phyloP scores from a whole-genome alignment of 2,888 invertebrate genomes.

The Meteorus cinctellus region DNA sequence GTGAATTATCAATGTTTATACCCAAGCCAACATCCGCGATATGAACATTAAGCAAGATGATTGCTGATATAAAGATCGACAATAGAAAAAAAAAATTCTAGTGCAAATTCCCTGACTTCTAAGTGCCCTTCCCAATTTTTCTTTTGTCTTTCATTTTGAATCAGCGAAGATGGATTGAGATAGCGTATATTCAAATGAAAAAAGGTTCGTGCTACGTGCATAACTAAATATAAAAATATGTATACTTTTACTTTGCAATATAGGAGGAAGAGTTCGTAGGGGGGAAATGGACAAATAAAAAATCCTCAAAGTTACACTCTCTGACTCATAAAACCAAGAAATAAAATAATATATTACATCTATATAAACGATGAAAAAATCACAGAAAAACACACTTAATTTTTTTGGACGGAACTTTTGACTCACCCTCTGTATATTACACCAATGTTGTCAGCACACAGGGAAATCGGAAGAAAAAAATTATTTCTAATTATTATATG shows the following conservation, averaged over 20 bases:
- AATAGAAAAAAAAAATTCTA: constrained; percentile 6
- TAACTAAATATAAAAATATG: constrained; percentile 10
- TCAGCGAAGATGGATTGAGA: not conserved
- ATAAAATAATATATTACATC: constrained; percentile 18
- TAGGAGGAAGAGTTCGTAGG: constrained; percentile 17
- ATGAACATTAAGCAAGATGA: constrained; percentile 18
- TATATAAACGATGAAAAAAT: constrained; percentile 49
- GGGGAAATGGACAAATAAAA: constrained; percentile 13
- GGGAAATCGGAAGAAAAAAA: constrained; percentile 69
- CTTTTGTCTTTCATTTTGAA: not conserved
- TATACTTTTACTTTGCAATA: constrained; percentile 13
- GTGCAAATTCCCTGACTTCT: constrained; percentile 4
- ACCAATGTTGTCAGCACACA: constrained; percentile 69
- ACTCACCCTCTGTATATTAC: constrained; percentile 73
- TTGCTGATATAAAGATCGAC: not conserved
- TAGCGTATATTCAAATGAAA: constrained; percentile 6
- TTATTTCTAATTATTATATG: constrained; percentile 64
- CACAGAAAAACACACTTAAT: constrained; percentile 61
- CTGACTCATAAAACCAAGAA: constrained; percentile 15
- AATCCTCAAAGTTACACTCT: not conserved
- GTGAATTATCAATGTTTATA: not conserved
- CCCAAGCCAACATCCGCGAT: not conserved
- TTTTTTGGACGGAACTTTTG: constrained; percentile 56
- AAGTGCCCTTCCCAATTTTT: not conserved
- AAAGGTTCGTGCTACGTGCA: constrained; percentile 21